phyloP scores from a whole-genome alignment of 1,140 invertebrate genomes.

The Platyscapa corneri region DNA sequence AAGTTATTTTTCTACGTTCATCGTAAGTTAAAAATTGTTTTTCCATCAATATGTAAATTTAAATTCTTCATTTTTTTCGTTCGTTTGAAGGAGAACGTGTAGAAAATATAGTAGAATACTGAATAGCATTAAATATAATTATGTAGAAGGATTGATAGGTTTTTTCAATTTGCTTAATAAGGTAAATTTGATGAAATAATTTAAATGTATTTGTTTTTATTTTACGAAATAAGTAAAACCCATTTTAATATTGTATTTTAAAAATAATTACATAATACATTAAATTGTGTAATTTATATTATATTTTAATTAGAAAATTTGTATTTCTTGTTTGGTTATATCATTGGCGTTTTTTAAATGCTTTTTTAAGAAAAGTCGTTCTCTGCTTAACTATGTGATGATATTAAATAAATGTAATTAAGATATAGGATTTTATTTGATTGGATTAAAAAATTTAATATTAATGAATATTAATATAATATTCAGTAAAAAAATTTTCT shows the following conservation, averaged over 20 bases:
- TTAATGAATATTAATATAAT: background rate
- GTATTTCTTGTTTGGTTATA: too few species aligned
- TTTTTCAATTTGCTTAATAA: background rate
- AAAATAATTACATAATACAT: too few species aligned
- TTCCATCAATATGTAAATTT: conserved; percentile 21
- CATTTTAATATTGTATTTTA: too few species aligned
- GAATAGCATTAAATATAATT: background rate
- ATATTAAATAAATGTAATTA: too few species aligned
- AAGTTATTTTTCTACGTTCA: background rate
- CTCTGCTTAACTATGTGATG: too few species aligned
- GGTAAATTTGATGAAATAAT: background rate
- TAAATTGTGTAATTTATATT: too few species aligned
- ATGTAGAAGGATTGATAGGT: background rate
- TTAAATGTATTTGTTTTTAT: background rate
- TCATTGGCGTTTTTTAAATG: too few species aligned
- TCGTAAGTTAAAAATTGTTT: conserved; percentile 12
- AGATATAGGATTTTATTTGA: too few species aligned
- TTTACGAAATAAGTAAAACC: too few species aligned
- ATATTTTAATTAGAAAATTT: too few species aligned
- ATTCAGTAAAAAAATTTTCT: background rate
- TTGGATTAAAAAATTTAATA: too few species aligned
- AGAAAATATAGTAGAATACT: background rate
- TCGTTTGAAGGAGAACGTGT: background rate
- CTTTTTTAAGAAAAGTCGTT: too few species aligned
- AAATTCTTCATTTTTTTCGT: conserved; percentile 2